Evolutionary conservation across 2,797 vertebrate genomes (phyloP), one percentile per base, ranked within the genome.

Genomic region (Alfaro cultratus): DNA sequence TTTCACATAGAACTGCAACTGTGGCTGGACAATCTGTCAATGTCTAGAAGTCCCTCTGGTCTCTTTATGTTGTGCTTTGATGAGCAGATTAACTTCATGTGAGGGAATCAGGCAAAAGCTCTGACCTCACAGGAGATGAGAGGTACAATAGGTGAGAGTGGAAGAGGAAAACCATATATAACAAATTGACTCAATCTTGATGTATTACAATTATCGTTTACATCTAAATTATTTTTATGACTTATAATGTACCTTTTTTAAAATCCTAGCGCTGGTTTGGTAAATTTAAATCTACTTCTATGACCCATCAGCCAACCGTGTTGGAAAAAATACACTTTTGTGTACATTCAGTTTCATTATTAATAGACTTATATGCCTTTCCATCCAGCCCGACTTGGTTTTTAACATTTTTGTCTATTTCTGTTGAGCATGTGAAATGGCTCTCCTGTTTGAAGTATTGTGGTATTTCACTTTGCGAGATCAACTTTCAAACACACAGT

Each of bases 401-500:
- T 64, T 64, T 64, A 21, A 68, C 36, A 68, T 39, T 41, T 68
- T 23, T 12, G 11, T 68, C 2, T 26, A 26, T 26, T 23, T 68
- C 34, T 39, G 16, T 39, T 21, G 16, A 67, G 31, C 16, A 23
- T 39, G 8, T 67, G 15, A 16, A 36, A 9, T 36, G 10, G 49
- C 49, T 53, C 23, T 26, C 8, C 51, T 9, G 9, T 39, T 68
- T 41, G 5, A 74, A 21, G 2, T n/a, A 78, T 47, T 8, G 26
- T 34, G 7, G 21, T 39, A 5, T 74, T 60, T 68, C 21, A 73
- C 36, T 46, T 82, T 45, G 16, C 31, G 60, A 34, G 15, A 31
- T 21, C 0, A 43, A 82, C 64, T 81, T 53, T 75, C 45, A 47
- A 11, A 13, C 73, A 36, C 39, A 67, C 39, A 60, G 34, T 73